These are phyloP conservation scores for Styela plicata DNA, from an alignment of 23 tunicate genomes.

Conservation along the genomic window DNA sequence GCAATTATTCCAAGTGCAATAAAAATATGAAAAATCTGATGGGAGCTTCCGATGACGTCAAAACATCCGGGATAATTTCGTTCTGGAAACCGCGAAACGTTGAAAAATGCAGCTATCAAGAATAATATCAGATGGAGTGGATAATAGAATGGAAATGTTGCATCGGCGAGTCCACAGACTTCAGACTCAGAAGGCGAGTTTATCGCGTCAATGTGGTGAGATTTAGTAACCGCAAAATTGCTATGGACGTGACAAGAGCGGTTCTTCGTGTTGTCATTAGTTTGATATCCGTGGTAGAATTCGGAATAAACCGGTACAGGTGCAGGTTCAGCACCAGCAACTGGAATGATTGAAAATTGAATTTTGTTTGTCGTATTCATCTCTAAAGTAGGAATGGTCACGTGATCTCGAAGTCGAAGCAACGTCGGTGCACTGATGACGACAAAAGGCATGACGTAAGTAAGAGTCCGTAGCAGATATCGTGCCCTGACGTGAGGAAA, in stretches of 20 bases:
- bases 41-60: constrained; percentile 29
- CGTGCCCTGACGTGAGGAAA: constrained; percentile 10
- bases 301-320: neutral
- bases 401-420: neutral
- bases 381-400: neutral
- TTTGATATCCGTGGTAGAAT: neutral
- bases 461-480: constrained; percentile 5
- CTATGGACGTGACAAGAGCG: neutral
- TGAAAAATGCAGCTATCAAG: constrained; percentile 3
- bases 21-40: constrained; percentile 18
- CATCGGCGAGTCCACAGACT: neutral
- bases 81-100: constrained; percentile 22
- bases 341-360: too few species aligned
- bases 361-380: too few species aligned
- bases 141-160: constrained; percentile 7
- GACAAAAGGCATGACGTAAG: neutral
- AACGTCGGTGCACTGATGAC: constrained; percentile 4
- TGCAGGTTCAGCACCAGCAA: neutral
- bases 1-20: constrained; percentile 21
- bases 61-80: constrained; percentile 4
- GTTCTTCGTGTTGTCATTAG: neutral
- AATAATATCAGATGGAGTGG: neutral
- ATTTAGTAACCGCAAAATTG: neutral
- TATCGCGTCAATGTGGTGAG: neutral
- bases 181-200: neutral